Evolutionary conservation across 2,888 invertebrate species (phyloP).

Genomic region (Linnaemya tessellans): DNA sequence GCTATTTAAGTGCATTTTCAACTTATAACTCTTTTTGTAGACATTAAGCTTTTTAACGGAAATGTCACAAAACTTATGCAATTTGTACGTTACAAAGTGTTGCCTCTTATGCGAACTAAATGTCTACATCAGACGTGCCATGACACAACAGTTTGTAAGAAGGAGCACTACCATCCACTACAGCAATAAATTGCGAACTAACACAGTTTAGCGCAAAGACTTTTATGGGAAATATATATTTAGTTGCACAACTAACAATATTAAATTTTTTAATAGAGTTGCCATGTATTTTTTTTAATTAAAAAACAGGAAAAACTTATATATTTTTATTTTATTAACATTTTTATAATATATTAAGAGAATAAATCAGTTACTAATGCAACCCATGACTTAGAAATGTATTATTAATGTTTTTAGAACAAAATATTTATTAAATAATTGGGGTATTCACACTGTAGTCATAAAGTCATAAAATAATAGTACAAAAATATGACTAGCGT

Average conservation of each 20-base stretch:
- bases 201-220: neutral
- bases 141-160: slow-evolving; percentile 25
- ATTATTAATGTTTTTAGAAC: no score
- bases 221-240: neutral
- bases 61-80: slow-evolving; percentile 72
- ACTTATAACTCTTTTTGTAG: slow-evolving; percentile 61
- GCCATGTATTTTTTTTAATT: neutral
- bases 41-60: slow-evolving; percentile 70
- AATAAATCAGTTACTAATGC: no score
- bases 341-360: no score
- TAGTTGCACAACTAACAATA: neutral
- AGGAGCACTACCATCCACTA: neutral
- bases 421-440: no score
- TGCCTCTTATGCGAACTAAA: slow-evolving; percentile 34
- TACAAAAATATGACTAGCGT: no score
- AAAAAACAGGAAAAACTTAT: neutral
- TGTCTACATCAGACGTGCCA: slow-evolving; percentile 22
- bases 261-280: neutral
- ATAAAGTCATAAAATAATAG: no score
- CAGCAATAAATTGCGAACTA: slow-evolving; percentile 48
- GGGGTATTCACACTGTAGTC: no score
- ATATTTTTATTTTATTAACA: no score
- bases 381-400: no score
- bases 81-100: slow-evolving; percentile 69
- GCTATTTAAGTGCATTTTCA: slow-evolving; percentile 19